These are phyloP conservation scores for Eclectus roratus DNA, from an alignment of 2,113 vertebrate species.

Conservation along the genomic window DNA sequence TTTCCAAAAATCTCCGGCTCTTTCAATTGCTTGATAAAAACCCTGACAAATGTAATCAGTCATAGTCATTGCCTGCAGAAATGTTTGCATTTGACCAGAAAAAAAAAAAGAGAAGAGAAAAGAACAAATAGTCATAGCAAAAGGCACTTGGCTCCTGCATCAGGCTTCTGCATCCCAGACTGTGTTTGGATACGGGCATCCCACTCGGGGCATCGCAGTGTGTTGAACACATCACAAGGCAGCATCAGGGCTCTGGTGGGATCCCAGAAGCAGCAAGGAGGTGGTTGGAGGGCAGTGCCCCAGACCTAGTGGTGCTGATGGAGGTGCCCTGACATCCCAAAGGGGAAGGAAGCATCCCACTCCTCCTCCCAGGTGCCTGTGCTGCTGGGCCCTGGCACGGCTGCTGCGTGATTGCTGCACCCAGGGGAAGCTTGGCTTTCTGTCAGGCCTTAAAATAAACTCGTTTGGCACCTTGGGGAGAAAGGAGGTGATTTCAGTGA, in stretches of 20 bases:
- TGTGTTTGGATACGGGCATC: neutral
- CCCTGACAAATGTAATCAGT: slow-evolving; percentile 66
- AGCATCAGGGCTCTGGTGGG: neutral
- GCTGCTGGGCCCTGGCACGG: neutral
- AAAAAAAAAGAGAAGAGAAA: neutral
- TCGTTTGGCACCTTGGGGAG: neutral
- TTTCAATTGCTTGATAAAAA: slow-evolving; percentile 65
- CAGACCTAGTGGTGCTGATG: fast-evolving
- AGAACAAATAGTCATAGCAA: slow-evolving; percentile 20
- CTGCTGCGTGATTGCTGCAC: fast-evolving
- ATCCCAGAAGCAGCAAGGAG: neutral
- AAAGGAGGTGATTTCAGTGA: neutral
- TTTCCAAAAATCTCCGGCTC: slow-evolving; percentile 41
- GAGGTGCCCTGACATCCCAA: fast-evolving
- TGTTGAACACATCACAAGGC: neutral
- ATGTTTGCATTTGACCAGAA: slow-evolving; percentile 34
- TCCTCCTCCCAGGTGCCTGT: fast-evolving
- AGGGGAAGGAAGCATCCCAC: neutral
- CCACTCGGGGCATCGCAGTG: fast-evolving
- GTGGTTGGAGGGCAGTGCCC: neutral
- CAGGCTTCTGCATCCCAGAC: neutral
- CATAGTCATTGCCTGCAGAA: slow-evolving; percentile 58
- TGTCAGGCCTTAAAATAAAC: neutral
- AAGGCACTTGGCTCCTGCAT: slow-evolving; percentile 25
- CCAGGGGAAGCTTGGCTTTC: neutral